Percentiles rank a stretch among this genome's conserved stretches.
These are phyloP conservation scores for Grammomys surdaster DNA, from an alignment of 2,113 vertebrate genomes.

Conservation along the genomic window DNA sequence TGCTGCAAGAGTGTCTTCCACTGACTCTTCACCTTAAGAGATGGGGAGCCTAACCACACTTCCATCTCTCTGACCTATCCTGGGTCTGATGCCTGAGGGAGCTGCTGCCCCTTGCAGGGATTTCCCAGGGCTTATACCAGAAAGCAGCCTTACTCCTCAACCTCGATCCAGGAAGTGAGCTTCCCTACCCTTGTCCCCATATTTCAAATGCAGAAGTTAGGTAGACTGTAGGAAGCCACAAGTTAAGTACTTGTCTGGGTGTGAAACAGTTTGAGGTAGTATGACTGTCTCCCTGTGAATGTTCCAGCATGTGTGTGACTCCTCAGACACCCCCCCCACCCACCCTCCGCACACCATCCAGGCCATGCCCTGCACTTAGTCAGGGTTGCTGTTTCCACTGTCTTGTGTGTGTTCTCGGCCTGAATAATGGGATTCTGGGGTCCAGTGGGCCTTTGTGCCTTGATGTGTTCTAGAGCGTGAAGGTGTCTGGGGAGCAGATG, in stretches of 20 bases:
- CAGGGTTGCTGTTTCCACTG: background rate
- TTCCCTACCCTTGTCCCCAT: background rate
- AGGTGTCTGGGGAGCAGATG: background rate
- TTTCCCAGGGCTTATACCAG: background rate
- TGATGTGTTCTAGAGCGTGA: background rate
- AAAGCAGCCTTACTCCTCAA: background rate
- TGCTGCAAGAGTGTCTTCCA: background rate
- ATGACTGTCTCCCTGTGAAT: background rate
- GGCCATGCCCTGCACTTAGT: background rate
- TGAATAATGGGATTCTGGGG: background rate
- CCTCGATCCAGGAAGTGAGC: background rate
- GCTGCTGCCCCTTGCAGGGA: background rate
- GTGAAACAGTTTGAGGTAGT: background rate
- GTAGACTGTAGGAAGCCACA: background rate
- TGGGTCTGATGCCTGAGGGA: background rate
- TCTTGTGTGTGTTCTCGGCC: background rate
- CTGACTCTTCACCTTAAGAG: background rate
- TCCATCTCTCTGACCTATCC: no score
- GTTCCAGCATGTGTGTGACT: background rate
- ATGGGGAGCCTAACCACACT: no score
- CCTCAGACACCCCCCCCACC: background rate
- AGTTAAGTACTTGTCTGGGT: background rate
- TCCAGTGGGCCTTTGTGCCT: background rate
- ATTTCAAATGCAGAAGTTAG: background rate
- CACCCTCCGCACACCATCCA: rapidly evolving